A percentile compares a stretch with the other conserved stretches of the same genome.
These are phyloP conservation scores for Eledona agricola DNA, from an alignment of 2,888 invertebrate genomes.

Conservation along the genomic window DNA sequence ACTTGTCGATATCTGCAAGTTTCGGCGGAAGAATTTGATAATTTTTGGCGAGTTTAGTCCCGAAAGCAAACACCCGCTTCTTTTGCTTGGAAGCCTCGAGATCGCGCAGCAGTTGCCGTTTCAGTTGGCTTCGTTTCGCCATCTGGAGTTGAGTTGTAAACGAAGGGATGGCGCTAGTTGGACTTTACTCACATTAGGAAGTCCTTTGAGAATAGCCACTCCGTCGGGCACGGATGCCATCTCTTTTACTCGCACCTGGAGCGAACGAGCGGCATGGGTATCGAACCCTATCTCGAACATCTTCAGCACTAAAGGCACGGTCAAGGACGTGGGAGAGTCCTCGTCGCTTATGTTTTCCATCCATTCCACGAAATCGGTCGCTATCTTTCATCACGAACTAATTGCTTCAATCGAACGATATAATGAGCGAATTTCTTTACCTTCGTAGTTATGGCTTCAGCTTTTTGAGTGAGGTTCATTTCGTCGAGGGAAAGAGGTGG, in stretches of 20 bases:
- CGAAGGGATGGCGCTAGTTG: conserved; percentile 16
- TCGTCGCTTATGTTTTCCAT: conserved; percentile 52
- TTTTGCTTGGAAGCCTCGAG: conserved; percentile 64
- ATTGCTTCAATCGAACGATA: too few species aligned
- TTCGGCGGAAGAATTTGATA: conserved; percentile 65
- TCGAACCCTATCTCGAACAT: conserved; percentile 68
- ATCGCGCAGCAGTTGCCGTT: conserved; percentile 64
- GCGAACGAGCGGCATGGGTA: conserved; percentile 66
- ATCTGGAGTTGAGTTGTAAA: conserved; percentile 52
- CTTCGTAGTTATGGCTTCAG: conserved; percentile 55
- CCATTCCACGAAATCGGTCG: conserved; percentile 59
- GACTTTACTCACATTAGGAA: conserved; percentile 64
- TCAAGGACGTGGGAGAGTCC: conserved; percentile 48
- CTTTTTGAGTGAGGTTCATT: conserved; percentile 57
- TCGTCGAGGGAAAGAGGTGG: conserved; percentile 55
- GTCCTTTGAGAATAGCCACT: conserved; percentile 65
- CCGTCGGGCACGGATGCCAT: conserved; percentile 68
- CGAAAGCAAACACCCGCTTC: conserved; percentile 65
- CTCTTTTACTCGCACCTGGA: conserved; percentile 67
- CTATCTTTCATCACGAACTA: conserved; percentile 51
- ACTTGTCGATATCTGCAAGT: conserved; percentile 65
- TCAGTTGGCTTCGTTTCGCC: conserved; percentile 64
- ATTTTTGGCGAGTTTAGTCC: conserved; percentile 64
- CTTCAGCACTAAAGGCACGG: conserved; percentile 54
- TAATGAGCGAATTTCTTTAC: conserved; percentile 43